Evolutionary conservation across 2,888 invertebrate species (phyloP), one percentile per base, ranked within the genome.

Genomic region (Himalopsyche anomala): DNA sequence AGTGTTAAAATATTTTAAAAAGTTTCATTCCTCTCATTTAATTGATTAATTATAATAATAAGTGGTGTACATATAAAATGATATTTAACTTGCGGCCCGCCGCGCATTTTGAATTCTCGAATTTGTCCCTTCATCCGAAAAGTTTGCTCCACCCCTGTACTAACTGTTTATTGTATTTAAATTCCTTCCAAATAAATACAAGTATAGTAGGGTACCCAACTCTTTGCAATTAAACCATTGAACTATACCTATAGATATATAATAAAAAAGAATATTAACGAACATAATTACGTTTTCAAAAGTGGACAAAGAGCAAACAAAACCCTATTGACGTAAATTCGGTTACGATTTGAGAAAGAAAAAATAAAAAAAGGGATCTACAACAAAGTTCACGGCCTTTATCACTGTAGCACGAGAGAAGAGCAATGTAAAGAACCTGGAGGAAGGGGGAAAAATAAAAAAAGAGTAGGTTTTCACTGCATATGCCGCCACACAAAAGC

Each of bases 401-500:
- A 38, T 74, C 74, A 74, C 38, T 74, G 38, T 38, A 38, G 12
- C 36, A 28, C 12, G 74, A 38, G 74, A 74, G 36, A 74, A 38
- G 74, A 74, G 74, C 74, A 12, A 74, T 36, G 36, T 4, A 74
- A 74, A 74, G 74, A 38, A 36, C 28, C 5, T 12, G 12, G 28
- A 62, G 62, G 0, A 28, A 62, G 6, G 5, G 62, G 62, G 2
- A n/a, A 8, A 62, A 62, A 62, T 38, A 38, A 12, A 36, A 74
- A 74, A 74, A 38, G 38, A 36, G 36, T 74, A 38, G 36, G 74
- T 74, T 74, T 74, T 74, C 38, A 74, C 28, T 74, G 74, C 74
- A 74, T 74, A 74, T 74, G 74, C 74, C 74, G 38, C 15, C 36
- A 74, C 74, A 74, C 74, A 74, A 74, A 74, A 36, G 74, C 74